Conservation (phyloP, 2,888 invertebrate species). For the Dasypolia templi region DNA sequence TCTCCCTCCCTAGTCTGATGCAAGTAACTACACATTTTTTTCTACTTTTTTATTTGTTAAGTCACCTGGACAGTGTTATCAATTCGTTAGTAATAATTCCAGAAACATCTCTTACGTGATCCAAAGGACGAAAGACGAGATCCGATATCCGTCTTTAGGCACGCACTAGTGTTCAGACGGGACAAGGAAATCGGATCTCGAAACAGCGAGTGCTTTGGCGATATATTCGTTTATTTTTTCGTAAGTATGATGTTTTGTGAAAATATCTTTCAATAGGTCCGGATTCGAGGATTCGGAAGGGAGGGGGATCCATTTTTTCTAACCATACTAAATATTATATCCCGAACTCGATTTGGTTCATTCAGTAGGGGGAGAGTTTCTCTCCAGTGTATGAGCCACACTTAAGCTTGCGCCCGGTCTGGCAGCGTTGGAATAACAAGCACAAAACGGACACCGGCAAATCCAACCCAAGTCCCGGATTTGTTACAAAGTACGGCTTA, state of each 20-base stretch:
- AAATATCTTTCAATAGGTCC: slow-evolving; percentile 23
- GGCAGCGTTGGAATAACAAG: slow-evolving; percentile 84
- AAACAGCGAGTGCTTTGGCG: slow-evolving; percentile 27
- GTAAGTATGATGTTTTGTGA: slow-evolving; percentile 19
- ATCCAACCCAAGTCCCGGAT: slow-evolving; percentile 86
- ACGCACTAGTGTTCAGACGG: slow-evolving; percentile 23
- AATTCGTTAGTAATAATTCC: slow-evolving; percentile 27
- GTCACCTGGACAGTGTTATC: background rate
- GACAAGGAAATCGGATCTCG: slow-evolving; percentile 40
- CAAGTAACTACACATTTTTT: background rate
- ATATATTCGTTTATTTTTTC: slow-evolving; percentile 45
- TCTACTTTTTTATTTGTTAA: background rate
- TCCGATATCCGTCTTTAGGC: slow-evolving; percentile 40
- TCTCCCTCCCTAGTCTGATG: background rate
- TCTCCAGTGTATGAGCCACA: slow-evolving; percentile 68
- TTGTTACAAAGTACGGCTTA: slow-evolving; percentile 87
- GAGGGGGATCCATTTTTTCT: slow-evolving; percentile 36
- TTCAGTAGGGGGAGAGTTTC: slow-evolving; percentile 59
- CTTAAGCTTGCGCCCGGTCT: slow-evolving; percentile 75
- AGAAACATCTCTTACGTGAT: slow-evolving; percentile 35
- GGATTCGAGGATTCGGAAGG: slow-evolving; percentile 12
- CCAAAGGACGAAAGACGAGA: slow-evolving; percentile 33
- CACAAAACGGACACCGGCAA: slow-evolving; percentile 85
- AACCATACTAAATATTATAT: slow-evolving; percentile 23
- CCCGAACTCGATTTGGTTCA: slow-evolving; percentile 60